These are phyloP conservation scores for Colletes latitarsis DNA, from an alignment of 1,140 invertebrate species.

Conservation along the genomic window DNA sequence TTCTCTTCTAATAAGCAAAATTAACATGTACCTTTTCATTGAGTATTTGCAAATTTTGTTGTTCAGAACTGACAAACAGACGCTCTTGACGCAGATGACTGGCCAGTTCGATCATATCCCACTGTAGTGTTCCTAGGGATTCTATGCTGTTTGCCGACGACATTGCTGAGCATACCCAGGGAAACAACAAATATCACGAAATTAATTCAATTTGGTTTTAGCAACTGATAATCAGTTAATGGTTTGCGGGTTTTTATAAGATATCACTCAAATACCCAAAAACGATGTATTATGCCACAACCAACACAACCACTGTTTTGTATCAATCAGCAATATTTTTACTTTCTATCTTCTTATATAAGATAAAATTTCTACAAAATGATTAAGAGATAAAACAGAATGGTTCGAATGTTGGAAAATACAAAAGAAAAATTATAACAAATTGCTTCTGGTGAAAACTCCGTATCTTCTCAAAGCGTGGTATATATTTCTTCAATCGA, in stretches of 20 bases:
- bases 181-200: neutral
- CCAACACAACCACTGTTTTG: neutral
- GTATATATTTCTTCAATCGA: neutral
- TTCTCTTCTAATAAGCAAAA: neutral
- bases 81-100: constrained; percentile 87
- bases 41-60: constrained; percentile 86
- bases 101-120: constrained; percentile 87
- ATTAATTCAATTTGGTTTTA: neutral
- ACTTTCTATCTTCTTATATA: neutral
- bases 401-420: neutral
- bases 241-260: neutral
- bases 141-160: constrained; percentile 78
- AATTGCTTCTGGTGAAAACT: neutral
- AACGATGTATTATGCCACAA: neutral
- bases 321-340: neutral
- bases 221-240: neutral
- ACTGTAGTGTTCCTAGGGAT: constrained; percentile 76
- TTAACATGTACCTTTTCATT: constrained; percentile 85
- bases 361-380: neutral
- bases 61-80: constrained; percentile 87
- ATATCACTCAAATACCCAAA: neutral
- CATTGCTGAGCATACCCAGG: constrained; percentile 67
- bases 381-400: neutral
- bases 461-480: neutral
- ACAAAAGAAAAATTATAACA: neutral